phyloP scores from a whole-genome alignment of 2,113 vertebrate genomes.

The Otolemur garnettii region DNA sequence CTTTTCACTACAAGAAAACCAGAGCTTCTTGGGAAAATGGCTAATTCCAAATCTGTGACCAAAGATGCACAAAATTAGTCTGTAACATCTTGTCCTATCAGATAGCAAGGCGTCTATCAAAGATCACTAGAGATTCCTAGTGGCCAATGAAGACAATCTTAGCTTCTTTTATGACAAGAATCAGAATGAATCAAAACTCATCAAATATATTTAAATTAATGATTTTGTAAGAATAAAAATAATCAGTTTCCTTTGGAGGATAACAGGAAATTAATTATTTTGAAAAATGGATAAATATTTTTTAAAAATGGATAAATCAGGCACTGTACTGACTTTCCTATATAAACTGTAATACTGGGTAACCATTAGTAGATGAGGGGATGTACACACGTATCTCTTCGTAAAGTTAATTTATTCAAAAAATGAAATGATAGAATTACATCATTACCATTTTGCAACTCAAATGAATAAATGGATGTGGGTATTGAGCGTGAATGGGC shows the following conservation, averaged over 20 bases:
- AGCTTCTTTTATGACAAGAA: constrained; percentile 9
- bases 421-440: neutral
- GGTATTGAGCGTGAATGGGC: neutral
- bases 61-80: neutral
- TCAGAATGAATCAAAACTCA: neutral
- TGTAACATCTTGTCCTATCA: neutral
- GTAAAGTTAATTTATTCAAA: constrained; percentile 15
- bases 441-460: neutral
- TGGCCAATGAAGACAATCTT: neutral
- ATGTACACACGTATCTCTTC: neutral
- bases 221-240: neutral
- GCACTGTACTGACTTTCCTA: neutral
- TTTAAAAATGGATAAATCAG: neutral
- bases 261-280: constrained; percentile 29
- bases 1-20: neutral
- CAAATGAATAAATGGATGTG: neutral
- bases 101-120: neutral
- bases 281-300: constrained; percentile 32
- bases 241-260: neutral
- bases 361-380: neutral
- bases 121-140: neutral
- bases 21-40: constrained; percentile 20
- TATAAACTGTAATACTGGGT: neutral
- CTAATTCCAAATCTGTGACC: neutral
- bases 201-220: constrained; percentile 6